Evolutionary conservation across 2,888 invertebrate genomes (phyloP).

Genomic region (Lamellibrachia satsuma): DNA sequence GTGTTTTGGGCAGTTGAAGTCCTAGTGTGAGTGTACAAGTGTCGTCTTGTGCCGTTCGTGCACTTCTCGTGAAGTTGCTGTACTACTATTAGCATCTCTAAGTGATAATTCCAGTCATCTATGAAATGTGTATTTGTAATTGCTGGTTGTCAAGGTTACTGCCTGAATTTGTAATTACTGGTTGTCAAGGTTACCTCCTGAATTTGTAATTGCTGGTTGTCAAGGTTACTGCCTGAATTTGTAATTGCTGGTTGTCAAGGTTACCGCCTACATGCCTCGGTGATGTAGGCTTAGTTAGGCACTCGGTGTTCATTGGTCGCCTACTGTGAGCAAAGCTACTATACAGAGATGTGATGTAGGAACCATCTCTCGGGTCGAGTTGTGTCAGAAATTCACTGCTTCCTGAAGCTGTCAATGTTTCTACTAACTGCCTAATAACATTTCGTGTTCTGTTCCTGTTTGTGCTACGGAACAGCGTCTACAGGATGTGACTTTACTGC

Average conservation of each 20-base stretch:
- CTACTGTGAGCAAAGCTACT: neutral
- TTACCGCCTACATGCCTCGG: neutral
- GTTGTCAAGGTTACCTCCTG: neutral
- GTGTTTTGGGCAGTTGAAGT: neutral
- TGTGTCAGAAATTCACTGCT: neutral
- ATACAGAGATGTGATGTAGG: neutral
- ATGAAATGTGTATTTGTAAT: neutral
- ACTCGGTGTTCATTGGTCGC: neutral
- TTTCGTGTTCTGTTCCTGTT: neutral
- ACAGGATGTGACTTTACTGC: neutral
- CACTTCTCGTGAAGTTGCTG: neutral
- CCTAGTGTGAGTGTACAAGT: neutral
- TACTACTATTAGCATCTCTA: neutral
- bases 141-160: neutral
- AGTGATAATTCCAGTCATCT: neutral
- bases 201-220: conserved; percentile 5
- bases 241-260: neutral
- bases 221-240: neutral
- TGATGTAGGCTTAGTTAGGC: neutral
- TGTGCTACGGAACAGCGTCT: neutral
- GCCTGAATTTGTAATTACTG: neutral
- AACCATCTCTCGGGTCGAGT: neutral
- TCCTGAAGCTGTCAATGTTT: neutral
- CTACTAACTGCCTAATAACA: neutral
- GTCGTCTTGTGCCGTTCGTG: neutral